Base-by-base conservation (phyloP, 2,797 vertebrate genomes). In the Pseudomugil tenellus region DNA sequence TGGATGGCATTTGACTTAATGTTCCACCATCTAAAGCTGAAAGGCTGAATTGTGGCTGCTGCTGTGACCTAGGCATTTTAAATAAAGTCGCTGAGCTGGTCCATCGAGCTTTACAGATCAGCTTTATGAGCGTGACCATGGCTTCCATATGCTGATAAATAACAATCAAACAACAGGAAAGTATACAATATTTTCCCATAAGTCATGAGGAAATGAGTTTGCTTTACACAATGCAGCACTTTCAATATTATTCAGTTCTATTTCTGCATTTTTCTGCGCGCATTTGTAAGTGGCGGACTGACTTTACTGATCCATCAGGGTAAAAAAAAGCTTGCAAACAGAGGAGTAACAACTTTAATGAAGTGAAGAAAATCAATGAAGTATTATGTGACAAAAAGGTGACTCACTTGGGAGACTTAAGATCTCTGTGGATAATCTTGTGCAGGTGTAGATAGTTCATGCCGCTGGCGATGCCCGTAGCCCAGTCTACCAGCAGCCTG, bases 401-500 rank as follows among this genome's bases (percentile, higher is more conserved):
- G 37, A 25, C 96, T 97, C 85, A 99, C 98, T 99, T 99, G 72
- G 98, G 98, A 71, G 98, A 99, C 85, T 99, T 99, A 82, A 99
- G 97, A 90, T 99, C 98, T 86, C 98, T 93, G 91, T 99, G 98
- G 89, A 99, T 98, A 92, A 99, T 99, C 90, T 99, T 99, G 92
- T 99, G 98, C 49, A 99, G 95, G 87, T 99, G 98, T 56, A 99
- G 93, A 88, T 99, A 99, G 92, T 98, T 99, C 98, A 99, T 99
- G 79, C 98, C 98, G 4, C 97, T 96, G 53, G 98, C 98, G 17
- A 99, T 99, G 67, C 98, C 98, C 0, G 96, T 94, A 80, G 98
- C 97, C 98, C 98, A 99, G 89, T 99, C 98, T 79, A 99, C 97
- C 55, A 99, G 94, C 79, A 99, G 87, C 13, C 93, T 89, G 0